phyloP scores from a whole-genome alignment of 2,113 vertebrate species.

The Rutilus rutilus region DNA sequence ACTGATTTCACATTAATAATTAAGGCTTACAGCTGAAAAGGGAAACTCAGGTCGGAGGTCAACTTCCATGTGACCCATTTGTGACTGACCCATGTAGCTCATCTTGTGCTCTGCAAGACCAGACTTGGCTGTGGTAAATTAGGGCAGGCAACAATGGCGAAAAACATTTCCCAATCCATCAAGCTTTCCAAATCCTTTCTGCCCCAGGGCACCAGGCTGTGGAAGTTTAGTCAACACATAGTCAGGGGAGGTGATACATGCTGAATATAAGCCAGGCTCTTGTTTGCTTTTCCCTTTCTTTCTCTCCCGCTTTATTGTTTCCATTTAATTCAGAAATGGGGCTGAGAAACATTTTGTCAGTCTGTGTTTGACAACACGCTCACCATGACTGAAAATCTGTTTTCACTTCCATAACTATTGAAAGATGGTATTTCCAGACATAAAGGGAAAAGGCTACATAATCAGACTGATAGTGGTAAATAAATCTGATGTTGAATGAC shows the following conservation, averaged over 20 bases:
- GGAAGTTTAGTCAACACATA: conserved; percentile 41
- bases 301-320: neutral
- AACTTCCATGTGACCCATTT: conserved; percentile 15
- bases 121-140: conserved; percentile 47
- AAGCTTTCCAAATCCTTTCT: conserved; percentile 37
- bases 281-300: conserved; percentile 19
- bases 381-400: conserved; percentile 30
- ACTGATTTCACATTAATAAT: conserved; percentile 5
- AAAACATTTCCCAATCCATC: conserved; percentile 39
- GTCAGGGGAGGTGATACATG: conserved; percentile 39
- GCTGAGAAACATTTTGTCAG: conserved; percentile 7
- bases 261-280: conserved; percentile 10
- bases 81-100: conserved; percentile 39
- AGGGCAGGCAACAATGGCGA: conserved; percentile 48
- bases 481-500: conserved; percentile 46
- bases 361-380: neutral
- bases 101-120: conserved; percentile 31
- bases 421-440: conserved; percentile 13
- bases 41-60: conserved; percentile 15
- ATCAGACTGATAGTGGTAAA: conserved; percentile 39
- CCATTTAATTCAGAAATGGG: conserved; percentile 16
- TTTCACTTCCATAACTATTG: conserved; percentile 36
- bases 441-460: conserved; percentile 43
- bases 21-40: conserved; percentile 5
- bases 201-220: conserved; percentile 36